Evolutionary conservation across 2,113 vertebrate species (phyloP).

Genomic region (Zapus hudsonius): DNA sequence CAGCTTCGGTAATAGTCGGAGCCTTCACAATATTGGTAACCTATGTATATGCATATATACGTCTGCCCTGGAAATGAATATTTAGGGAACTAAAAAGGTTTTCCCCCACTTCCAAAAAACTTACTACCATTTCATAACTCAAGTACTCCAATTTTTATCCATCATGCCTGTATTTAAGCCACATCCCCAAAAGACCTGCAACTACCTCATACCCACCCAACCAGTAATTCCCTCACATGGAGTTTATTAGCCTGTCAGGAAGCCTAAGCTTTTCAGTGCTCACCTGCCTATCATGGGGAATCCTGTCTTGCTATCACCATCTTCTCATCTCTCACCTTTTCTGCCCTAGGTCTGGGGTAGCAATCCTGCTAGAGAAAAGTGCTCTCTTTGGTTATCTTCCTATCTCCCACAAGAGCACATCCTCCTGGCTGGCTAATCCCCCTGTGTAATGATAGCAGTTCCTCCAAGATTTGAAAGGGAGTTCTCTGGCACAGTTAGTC

Average conservation of each 20-base stretch:
- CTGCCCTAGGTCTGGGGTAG: not conserved
- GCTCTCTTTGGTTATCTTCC: conserved; percentile 12
- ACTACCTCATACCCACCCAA: not conserved
- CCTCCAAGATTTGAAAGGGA: conserved; percentile 64
- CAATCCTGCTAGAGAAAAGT: not conserved
- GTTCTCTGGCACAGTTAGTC: conserved; percentile 71
- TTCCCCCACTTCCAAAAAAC: not conserved
- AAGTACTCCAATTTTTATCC: not conserved
- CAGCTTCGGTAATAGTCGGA: not conserved
- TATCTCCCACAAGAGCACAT: conserved; percentile 23
- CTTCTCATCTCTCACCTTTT: not conserved
- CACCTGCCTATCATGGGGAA: not conserved
- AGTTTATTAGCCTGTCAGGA: not conserved
- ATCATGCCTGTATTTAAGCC: not conserved
- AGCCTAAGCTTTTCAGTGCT: not conserved
- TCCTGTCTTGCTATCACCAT: not conserved
- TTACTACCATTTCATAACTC: not conserved
- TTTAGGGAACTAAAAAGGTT: not conserved
- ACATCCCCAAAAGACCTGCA: not conserved
- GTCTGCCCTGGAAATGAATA: not conserved
- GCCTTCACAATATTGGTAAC: not conserved
- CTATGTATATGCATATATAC: not conserved
- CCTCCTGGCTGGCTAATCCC: conserved; percentile 58
- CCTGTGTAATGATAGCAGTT: conserved; percentile 55
- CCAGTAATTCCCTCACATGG: not conserved